Conservation (phyloP, 1,140 invertebrate genomes). For the Calephelis virginiensis region DNA sequence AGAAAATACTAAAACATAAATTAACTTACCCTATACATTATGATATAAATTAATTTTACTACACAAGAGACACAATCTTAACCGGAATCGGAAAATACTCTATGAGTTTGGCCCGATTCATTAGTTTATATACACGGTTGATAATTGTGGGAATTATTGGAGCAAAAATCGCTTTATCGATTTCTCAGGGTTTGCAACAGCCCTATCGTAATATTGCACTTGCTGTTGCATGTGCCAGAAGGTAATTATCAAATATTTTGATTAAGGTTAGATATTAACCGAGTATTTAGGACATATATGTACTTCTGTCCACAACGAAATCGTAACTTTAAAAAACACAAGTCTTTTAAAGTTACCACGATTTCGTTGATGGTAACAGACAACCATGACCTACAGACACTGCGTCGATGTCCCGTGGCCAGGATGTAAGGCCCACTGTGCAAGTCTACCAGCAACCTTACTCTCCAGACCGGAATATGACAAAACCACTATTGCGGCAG, state of each 20-base stretch:
- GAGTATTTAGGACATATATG: not conserved
- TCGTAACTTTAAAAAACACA: too few relatives aligned
- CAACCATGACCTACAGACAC: too few relatives aligned
- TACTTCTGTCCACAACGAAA: too few relatives aligned
- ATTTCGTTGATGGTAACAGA: too few relatives aligned
- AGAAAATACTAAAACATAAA: not conserved
- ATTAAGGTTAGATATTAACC: slow-evolving; percentile 5
- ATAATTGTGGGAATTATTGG: slow-evolving; percentile 73
- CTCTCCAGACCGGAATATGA: too few relatives aligned
- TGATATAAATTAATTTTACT: slow-evolving; percentile 22
- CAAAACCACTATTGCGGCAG: too few relatives aligned
- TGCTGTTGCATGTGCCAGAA: slow-evolving; percentile 25
- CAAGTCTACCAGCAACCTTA: too few relatives aligned
- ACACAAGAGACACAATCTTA: slow-evolving; percentile 22
- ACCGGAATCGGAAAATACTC: slow-evolving; percentile 30
- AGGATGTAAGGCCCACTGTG: too few relatives aligned
- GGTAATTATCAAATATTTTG: slow-evolving; percentile 6
- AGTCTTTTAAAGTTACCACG: too few relatives aligned
- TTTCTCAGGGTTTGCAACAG: slow-evolving; percentile 62
- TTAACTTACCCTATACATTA: slow-evolving; percentile 36
- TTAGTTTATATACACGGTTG: slow-evolving; percentile 62
- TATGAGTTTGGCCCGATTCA: slow-evolving; percentile 31
- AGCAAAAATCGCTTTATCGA: slow-evolving; percentile 69
- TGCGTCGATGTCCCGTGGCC: too few relatives aligned
- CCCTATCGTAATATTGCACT: slow-evolving; percentile 38